phyloP scores from a whole-genome alignment of 2,797 vertebrate genomes.

The Enteromius thamalakanensis region DNA sequence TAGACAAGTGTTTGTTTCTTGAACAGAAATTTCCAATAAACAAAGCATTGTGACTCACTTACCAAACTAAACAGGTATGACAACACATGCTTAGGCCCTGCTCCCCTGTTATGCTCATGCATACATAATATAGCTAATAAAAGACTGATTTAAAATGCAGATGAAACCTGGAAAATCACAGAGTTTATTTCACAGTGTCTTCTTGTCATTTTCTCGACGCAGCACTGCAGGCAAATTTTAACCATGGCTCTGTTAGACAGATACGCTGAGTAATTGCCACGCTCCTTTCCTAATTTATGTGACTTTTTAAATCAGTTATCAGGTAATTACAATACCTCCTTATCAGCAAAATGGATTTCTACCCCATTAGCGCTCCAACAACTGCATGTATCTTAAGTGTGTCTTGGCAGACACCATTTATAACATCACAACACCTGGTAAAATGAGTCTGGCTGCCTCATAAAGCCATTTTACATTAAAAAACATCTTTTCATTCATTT shows the following conservation, averaged over 20 bases:
- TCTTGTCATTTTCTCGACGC: conserved; percentile 36
- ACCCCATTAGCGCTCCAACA: conserved; percentile 43
- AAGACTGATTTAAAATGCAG: conserved; percentile 55
- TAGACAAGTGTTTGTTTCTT: conserved; percentile 15
- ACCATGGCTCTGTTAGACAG: conserved; percentile 24
- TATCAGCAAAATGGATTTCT: conserved; percentile 47
- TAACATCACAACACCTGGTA: conserved; percentile 28
- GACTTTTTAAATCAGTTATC: conserved; percentile 50
- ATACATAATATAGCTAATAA: conserved; percentile 29
- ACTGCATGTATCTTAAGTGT: conserved; percentile 38
- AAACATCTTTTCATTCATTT: conserved; percentile 32
- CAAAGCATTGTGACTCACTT: conserved; percentile 31
- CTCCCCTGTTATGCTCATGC: conserved; percentile 20
- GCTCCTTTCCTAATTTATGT: conserved; percentile 45
- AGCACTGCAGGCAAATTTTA: conserved; percentile 23
- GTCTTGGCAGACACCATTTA: conserved; percentile 26
- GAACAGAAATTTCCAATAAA: conserved; percentile 28
- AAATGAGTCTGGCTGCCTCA: conserved; percentile 23
- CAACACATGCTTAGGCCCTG: conserved; percentile 20
- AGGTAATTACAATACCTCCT: conserved; percentile 50
- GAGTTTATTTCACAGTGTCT: conserved; percentile 30
- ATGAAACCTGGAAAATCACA: conserved; percentile 47
- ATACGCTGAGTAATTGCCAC: conserved; percentile 40
- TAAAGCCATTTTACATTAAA: conserved; percentile 16
- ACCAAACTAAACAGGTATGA: conserved; percentile 29